Evolutionary conservation across 2,797 vertebrate species (phyloP).

Genomic region (Scyliorhinus canicula): DNA sequence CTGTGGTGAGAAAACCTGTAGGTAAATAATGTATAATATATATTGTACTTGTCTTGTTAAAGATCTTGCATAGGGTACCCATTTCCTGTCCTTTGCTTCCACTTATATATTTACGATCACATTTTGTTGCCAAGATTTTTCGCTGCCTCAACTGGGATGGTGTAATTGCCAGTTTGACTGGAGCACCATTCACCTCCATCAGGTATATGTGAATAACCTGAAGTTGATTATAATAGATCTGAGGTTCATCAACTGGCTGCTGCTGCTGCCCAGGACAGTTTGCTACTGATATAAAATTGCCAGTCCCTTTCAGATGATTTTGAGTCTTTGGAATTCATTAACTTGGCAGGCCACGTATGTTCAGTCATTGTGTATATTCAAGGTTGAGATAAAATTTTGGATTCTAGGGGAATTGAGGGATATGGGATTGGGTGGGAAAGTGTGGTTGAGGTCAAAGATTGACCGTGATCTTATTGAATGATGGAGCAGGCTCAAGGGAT

Average conservation of each 20-base stretch:
- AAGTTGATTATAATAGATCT: neutral
- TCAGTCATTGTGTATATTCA: neutral
- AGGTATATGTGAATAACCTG: neutral
- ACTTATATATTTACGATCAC: neutral
- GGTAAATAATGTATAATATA: neutral
- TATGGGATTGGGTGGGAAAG: neutral
- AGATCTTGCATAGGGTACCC: neutral
- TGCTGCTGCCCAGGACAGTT: neutral
- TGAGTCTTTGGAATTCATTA: neutral
- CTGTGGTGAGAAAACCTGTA: neutral
- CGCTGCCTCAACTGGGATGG: neutral
- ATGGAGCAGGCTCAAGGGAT: too few species aligned
- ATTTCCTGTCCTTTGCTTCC: neutral
- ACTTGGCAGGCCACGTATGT: neutral
- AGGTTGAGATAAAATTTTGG: neutral
- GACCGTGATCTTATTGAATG: too few species aligned
- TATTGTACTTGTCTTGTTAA: neutral
- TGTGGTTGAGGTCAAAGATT: neutral
- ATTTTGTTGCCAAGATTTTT: neutral
- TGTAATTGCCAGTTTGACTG: neutral
- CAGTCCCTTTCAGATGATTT: neutral
- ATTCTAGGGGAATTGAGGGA: neutral
- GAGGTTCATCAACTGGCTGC: neutral
- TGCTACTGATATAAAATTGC: neutral
- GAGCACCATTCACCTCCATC: neutral